Evolutionary conservation across 53 echinoderm and acorn worm genomes (phyloP).

Genomic region (Stichopus horrens): DNA sequence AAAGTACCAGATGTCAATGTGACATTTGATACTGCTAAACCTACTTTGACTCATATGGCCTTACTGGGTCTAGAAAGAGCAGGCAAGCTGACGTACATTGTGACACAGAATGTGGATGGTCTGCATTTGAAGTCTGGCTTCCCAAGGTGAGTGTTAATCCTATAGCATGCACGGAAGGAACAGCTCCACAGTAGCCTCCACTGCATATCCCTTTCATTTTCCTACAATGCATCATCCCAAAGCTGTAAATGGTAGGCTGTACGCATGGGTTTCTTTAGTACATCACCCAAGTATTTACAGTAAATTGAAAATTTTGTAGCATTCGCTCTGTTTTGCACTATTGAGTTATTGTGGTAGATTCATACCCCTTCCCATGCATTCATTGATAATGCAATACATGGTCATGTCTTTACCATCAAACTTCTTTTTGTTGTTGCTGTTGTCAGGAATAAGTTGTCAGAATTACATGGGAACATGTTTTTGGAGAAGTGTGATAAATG

Average conservation of each 20-base stretch:
- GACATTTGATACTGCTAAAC: constrained; percentile 92
- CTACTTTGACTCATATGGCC: constrained; percentile 92
- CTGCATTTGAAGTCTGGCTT: constrained; percentile 92
- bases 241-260: too few relatives aligned
- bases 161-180: background rate
- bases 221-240: background rate
- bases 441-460: constrained; percentile 79
- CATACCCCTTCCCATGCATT: background rate
- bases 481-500: constrained; percentile 94
- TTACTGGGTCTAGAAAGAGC: constrained; percentile 81
- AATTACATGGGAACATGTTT: constrained; percentile 99
- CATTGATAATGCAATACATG: too few relatives aligned
- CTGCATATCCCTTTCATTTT: background rate
- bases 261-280: too few relatives aligned
- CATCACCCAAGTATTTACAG: too few relatives aligned
- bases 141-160: constrained; percentile 64
- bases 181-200: background rate
- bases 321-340: background rate
- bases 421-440: background rate
- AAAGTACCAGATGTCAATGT: constrained; percentile 82
- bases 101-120: constrained; percentile 98
- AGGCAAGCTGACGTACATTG: constrained; percentile 79
- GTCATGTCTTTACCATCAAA: too few relatives aligned
- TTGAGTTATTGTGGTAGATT: background rate
- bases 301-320: too few relatives aligned